Percentiles rank a stretch among this genome's conserved stretches.
These are phyloP conservation scores for Pedionomus torquatus DNA, from an alignment of 2,113 vertebrate genomes.

Conservation along the genomic window DNA sequence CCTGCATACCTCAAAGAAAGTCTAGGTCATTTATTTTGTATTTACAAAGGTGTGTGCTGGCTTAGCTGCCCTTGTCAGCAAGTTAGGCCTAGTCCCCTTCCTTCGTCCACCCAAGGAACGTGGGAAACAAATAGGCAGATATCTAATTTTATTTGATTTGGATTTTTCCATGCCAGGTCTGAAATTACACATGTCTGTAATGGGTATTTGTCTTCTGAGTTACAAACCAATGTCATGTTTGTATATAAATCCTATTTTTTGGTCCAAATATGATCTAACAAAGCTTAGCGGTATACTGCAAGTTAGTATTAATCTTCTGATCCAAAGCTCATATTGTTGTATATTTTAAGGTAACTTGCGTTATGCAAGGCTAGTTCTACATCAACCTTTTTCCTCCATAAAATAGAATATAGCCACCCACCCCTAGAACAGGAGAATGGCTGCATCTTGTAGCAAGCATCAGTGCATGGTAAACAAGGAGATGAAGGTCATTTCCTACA, in stretches of 20 bases:
- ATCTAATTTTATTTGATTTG: not conserved
- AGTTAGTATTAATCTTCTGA: not conserved
- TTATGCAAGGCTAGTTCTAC: not conserved
- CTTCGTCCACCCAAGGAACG: not conserved
- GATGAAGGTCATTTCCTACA: not conserved
- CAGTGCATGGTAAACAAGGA: not conserved
- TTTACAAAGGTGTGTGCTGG: not conserved
- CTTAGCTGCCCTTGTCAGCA: not conserved
- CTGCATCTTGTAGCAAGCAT: not conserved
- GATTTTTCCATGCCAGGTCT: not conserved
- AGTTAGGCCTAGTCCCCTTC: not conserved
- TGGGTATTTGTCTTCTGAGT: not conserved
- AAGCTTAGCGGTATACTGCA: not conserved
- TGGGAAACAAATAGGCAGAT: not conserved
- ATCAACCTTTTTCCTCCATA: not conserved
- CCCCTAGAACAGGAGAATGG: not conserved
- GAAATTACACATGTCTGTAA: not conserved
- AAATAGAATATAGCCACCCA: not conserved
- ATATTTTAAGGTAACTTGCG: not conserved
- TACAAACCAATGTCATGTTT: not conserved
- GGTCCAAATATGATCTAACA: not conserved
- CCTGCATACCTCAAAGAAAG: not conserved
- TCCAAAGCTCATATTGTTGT: not conserved
- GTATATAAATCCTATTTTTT: not conserved
- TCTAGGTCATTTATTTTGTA: not conserved